Conservation (phyloP, 2,888 invertebrate genomes). For the Orthosia gothica region DNA sequence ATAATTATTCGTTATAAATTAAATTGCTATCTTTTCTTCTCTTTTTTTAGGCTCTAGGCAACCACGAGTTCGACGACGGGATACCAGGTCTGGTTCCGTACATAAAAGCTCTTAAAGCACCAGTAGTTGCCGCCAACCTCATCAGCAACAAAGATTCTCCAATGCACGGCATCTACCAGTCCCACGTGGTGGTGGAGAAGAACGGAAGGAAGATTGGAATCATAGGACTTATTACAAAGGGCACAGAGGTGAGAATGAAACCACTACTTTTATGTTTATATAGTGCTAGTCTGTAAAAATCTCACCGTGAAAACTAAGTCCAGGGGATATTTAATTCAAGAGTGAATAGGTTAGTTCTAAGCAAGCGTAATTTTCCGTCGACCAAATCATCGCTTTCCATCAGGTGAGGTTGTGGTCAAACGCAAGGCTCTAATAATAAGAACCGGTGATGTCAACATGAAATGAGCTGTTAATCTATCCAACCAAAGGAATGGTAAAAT, state of each 20-base stretch:
- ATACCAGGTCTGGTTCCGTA: conserved; percentile 94
- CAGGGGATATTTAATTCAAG: no score
- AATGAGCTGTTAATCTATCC: no score
- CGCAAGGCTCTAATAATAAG: no score
- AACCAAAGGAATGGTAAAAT: no score
- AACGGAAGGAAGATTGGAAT: conserved; percentile 94
- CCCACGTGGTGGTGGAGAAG: conserved; percentile 92
- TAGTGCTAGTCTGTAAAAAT: no score
- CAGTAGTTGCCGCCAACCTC: conserved; percentile 94
- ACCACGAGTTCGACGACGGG: conserved; percentile 96
- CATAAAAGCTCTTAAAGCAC: conserved; percentile 92
- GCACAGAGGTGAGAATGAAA: conserved; percentile 91
- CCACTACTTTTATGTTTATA: no score
- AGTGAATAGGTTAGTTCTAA: no score
- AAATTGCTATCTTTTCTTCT: neutral
- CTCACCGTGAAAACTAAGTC: no score
- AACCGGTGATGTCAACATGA: no score
- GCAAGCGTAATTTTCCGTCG: no score
- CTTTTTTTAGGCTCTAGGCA: conserved; percentile 93
- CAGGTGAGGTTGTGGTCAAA: no score
- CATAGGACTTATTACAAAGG: conserved; percentile 94
- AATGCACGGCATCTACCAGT: conserved; percentile 92
- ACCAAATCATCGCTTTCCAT: no score
- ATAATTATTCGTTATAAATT: neutral
- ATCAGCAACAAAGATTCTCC: conserved; percentile 93